Base-by-base conservation (phyloP, 2,113 vertebrate genomes). In the Nibea coibor region DNA sequence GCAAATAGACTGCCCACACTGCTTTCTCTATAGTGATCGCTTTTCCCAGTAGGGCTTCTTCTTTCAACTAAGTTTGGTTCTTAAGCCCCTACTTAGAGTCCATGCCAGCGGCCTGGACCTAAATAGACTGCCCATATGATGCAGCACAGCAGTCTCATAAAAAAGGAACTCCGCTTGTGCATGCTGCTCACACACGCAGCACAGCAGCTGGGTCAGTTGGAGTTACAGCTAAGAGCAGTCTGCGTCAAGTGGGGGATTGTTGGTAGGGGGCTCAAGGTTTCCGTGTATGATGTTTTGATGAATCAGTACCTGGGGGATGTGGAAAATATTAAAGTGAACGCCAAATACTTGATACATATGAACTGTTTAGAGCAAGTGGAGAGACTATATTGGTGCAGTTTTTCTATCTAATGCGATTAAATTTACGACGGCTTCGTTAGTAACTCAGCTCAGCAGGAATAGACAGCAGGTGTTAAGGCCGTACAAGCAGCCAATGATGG, bases 101-200 rank as follows among this genome's bases (percentile, higher is more conserved):
- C 22, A n/a, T 89, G 93, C 88, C 91, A 92, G 84, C 62, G 75
- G 61, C 50, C 16, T 24, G 62, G 87, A 92, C 88, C 83, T 94
- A 94, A 94, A 95, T 93, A 93, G 90, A 87, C 84, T 73, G 50
- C 73, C 74, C 84, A 74, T 90, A 85, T 85, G 93, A 92, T 91
- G 82, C 75, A 83, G 76, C 69, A 78, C 76, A 70, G 71, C 75
- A 75, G 65, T 59, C 87, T 93, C 84, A 89, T 94, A 92, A 94
- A 93, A 90, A 74, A 82, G 39, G 83, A 88, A 54, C 80, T 80
- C 67, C 79, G 68, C 31, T 45, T 15, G 24, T 66, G 53, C 61
- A 75, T 82, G 70, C 77, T 70, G 74, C 85, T 73, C 59, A 51
- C 48, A 71, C 83, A 78, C 70, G 17, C 62, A 61, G 57, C 45